Evolutionary conservation across 2,113 vertebrate species (phyloP).

Genomic region (Notiomystis cincta): DNA sequence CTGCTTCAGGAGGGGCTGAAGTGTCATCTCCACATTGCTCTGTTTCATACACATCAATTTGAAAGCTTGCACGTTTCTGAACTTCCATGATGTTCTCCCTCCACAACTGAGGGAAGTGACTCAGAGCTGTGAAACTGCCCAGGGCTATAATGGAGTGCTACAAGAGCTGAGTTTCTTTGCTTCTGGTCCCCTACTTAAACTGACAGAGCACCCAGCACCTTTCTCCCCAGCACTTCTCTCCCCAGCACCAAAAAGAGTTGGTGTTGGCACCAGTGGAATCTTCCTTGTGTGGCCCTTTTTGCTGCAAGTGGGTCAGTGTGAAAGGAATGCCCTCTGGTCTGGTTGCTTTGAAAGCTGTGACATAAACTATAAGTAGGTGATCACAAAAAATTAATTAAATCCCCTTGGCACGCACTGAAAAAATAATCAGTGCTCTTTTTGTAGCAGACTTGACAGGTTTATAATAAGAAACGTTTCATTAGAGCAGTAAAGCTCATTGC

Average conservation of each 20-base stretch:
- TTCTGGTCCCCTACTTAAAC: not conserved
- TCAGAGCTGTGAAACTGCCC: not conserved
- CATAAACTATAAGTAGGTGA: not conserved
- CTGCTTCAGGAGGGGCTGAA: not conserved
- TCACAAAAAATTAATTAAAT: not conserved
- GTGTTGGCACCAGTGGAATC: not conserved
- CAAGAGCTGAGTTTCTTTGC: not conserved
- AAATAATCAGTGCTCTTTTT: not conserved
- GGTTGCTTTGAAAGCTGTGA: not conserved
- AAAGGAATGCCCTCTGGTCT: not conserved
- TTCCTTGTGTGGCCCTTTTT: not conserved
- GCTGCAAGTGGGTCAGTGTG: not conserved
- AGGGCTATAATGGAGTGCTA: not conserved
- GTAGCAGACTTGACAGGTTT: not conserved
- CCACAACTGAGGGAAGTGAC: not conserved
- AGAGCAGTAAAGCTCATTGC: not conserved
- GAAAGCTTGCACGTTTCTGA: not conserved
- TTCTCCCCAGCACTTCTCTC: not conserved
- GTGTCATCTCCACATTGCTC: not conserved
- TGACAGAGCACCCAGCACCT: not conserved
- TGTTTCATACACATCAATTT: not conserved
- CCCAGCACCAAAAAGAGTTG: not conserved
- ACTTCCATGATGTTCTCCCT: not conserved
- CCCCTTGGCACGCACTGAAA: fast-evolving
- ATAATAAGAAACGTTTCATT: not conserved